Evolutionary conservation across 1,140 invertebrate species (phyloP), one percentile per base, ranked within the genome.

Genomic region (Chymomyza costata): DNA sequence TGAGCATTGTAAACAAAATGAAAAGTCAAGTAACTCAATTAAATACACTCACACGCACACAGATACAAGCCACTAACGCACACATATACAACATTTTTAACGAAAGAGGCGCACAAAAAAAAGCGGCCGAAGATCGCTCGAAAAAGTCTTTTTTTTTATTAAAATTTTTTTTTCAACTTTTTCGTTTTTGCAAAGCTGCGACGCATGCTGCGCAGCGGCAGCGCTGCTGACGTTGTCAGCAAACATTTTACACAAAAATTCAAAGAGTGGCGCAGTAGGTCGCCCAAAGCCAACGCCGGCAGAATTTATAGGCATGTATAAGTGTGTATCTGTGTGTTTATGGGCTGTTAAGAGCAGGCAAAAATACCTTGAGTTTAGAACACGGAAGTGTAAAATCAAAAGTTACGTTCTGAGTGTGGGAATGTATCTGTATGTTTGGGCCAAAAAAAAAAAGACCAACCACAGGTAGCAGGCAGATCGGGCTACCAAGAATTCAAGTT

Each of bases 281-380:
- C 54, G 38, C 31, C 25, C n/a, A n/a, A n/a, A n/a, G n/a, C n/a
- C n/a, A n/a, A n/a, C n/a, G n/a, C 1, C 25, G 13, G 19, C 11
- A 11, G 14, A 30, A 5, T 51, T 11, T 21, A 34, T 19, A 13
- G 11, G 38, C 16, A 19, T 62, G 14, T 43, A 7, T 31, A 13
- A 48, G n/a, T 41, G 45, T 37, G 16, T 49, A 2, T 55, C 15
- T 28, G 3, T 53, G 7, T n/a, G 45, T 44, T 43, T 31, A 37
- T 54, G 43, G 50, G 37, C 47, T 51, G 51, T 35, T 43, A 31
- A 45, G 45, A 58, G 49, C 40, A 48, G 37, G 10, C 25, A 15
- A 21, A 48, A 62, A 65, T 65, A 62, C 62, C 62, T 65, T 62
- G 62, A 56, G 30, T 50, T 45, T 17, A 60, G 46, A 56, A 62